Conservation (phyloP, 2,113 vertebrate genomes). For the Fulica atra region DNA sequence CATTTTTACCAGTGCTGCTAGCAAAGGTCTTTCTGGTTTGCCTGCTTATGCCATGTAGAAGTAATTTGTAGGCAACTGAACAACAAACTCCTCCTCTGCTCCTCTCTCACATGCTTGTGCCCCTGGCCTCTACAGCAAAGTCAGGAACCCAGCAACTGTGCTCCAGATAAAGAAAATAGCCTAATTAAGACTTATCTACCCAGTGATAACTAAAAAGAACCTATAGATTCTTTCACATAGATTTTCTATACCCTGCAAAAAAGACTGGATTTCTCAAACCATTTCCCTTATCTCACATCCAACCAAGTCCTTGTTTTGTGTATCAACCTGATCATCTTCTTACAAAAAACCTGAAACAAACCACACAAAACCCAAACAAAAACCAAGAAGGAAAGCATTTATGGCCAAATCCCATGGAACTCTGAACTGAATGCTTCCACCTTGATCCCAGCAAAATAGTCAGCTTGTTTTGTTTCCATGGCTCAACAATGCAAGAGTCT, state of each 20-base stretch:
- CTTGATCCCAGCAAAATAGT: not conserved
- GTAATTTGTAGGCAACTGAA: not conserved
- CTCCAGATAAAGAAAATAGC: not conserved
- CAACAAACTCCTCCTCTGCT: fast-evolving
- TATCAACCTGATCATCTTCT: too few species aligned
- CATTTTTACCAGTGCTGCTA: not conserved
- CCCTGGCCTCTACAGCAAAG: not conserved
- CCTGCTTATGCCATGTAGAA: too few species aligned
- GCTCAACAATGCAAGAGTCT: not conserved
- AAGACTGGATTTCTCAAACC: not conserved
- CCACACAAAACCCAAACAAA: too few species aligned
- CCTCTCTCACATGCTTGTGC: too few species aligned
- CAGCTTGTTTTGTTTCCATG: not conserved
- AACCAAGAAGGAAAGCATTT: not conserved
- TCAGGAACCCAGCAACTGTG: not conserved
- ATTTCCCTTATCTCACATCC: not conserved
- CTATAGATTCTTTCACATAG: not conserved
- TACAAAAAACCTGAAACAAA: too few species aligned
- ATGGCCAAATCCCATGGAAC: not conserved
- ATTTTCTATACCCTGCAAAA: not conserved
- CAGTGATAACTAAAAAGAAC: not conserved
- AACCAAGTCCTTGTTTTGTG: not conserved
- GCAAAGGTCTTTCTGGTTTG: not conserved
- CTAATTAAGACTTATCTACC: not conserved
- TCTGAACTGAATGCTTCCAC: not conserved